phyloP scores from a whole-genome alignment of 2,797 vertebrate genomes.

The Scolopax bukidnonensis region DNA sequence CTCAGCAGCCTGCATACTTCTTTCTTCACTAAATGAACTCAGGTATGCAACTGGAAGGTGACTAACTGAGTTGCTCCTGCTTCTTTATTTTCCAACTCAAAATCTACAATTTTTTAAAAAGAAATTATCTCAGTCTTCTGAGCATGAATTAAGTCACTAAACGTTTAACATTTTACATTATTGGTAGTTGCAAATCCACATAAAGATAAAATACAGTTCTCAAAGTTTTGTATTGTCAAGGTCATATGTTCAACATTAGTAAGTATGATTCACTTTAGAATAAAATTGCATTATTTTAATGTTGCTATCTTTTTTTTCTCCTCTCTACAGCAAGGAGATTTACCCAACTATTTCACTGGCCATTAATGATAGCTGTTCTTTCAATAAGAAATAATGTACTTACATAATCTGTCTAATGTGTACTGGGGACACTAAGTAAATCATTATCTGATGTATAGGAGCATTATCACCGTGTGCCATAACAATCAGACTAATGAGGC shows the following conservation, averaged over 20 bases:
- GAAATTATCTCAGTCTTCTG: background rate
- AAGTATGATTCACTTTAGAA: background rate
- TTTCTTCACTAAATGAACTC: background rate
- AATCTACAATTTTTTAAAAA: background rate
- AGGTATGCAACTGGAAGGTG: background rate
- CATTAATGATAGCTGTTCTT: conserved; percentile 5
- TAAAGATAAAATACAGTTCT: background rate
- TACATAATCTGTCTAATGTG: background rate
- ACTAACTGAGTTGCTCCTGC: background rate
- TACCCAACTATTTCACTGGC: background rate
- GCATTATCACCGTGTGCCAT: conserved; percentile 7
- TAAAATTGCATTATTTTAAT: background rate
- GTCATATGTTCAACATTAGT: background rate
- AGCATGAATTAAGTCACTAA: background rate
- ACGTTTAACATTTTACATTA: background rate
- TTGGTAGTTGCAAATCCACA: background rate
- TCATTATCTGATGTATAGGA: conserved; percentile 4
- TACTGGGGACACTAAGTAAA: conserved; percentile 13
- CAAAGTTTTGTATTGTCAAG: background rate
- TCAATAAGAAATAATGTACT: background rate
- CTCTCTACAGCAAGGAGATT: background rate
- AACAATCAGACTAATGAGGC: conserved; percentile 33
- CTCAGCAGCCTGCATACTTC: background rate
- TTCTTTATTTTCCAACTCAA: background rate
- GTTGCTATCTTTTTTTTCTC: background rate